These are phyloP conservation scores for Drosophila lini DNA, from an alignment of 1,140 invertebrate genomes.

Conservation along the genomic window DNA sequence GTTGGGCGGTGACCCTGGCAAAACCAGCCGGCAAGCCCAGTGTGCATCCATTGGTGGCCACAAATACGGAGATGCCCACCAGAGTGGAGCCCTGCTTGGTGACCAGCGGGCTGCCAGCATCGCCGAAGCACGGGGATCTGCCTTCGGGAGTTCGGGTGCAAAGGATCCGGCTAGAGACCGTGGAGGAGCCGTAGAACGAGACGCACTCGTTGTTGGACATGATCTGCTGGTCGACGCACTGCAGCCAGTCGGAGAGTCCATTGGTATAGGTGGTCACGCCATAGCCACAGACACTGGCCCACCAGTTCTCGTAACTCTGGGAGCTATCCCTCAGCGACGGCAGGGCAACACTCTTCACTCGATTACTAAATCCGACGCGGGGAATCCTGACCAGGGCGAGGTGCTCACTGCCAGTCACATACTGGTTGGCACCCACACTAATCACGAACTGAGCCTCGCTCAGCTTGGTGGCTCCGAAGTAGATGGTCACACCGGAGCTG, in stretches of 20 bases:
- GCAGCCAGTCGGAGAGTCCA: conserved; percentile 32
- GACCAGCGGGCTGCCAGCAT: conserved; percentile 59
- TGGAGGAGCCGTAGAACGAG: not conserved
- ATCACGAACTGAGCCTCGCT: conserved; percentile 18
- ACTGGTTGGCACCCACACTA: conserved; percentile 19
- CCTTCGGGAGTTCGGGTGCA: conserved; percentile 49
- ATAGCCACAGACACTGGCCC: conserved; percentile 53
- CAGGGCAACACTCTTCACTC: conserved; percentile 28
- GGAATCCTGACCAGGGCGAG: conserved; percentile 55
- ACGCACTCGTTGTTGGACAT: conserved; percentile 50
- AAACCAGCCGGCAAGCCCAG: conserved; percentile 60
- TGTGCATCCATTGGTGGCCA: conserved; percentile 44
- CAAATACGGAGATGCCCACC: conserved; percentile 52
- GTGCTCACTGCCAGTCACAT: conserved; percentile 40
- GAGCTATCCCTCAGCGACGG: conserved; percentile 23
- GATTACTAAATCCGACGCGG: conserved; percentile 21
- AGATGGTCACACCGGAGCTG: conserved; percentile 51
- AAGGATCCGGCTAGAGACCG: conserved; percentile 24
- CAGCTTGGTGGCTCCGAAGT: conserved; percentile 64
- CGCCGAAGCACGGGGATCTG: conserved; percentile 51
- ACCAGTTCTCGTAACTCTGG: conserved; percentile 31
- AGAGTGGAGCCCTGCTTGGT: conserved; percentile 24
- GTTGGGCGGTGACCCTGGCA: conserved; percentile 43
- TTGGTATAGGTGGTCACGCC: conserved; percentile 28
- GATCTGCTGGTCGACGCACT: conserved; percentile 59